Evolutionary conservation across 1,140 invertebrate species (phyloP).

Genomic region (honey bee (Apis mellifera)): Amel_HAv3.1 CM009939.2:6179001-6179500

Average conservation of each 20-base stretch:
- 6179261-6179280: conserved; percentile 54
- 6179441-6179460: too few relatives aligned
- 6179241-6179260: conserved; percentile 58
- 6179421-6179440: too few relatives aligned
- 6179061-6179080: conserved; percentile 61
- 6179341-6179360: conserved; percentile 41
- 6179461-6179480: too few relatives aligned
- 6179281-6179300: conserved; percentile 53
- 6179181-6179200: conserved; percentile 16
- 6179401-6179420: background rate
- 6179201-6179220: conserved; percentile 36
- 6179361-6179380: conserved; percentile 9
- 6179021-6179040: conserved; percentile 57
- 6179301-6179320: conserved; percentile 55
- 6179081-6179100: background rate
- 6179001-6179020: conserved; percentile 75
- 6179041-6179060: conserved; percentile 64
- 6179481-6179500: too few relatives aligned
- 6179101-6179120: background rate
- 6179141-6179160: conserved; percentile 23
- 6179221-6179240: conserved; percentile 67
- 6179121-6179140: background rate
- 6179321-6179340: conserved; percentile 45
- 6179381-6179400: background rate
- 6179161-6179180: conserved; percentile 10